Percentiles rank a stretch among this genome's conserved stretches.
Evolutionary conservation across 1,140 invertebrate genomes (phyloP).

Genomic region (Lasioglossum albipes): DNA sequence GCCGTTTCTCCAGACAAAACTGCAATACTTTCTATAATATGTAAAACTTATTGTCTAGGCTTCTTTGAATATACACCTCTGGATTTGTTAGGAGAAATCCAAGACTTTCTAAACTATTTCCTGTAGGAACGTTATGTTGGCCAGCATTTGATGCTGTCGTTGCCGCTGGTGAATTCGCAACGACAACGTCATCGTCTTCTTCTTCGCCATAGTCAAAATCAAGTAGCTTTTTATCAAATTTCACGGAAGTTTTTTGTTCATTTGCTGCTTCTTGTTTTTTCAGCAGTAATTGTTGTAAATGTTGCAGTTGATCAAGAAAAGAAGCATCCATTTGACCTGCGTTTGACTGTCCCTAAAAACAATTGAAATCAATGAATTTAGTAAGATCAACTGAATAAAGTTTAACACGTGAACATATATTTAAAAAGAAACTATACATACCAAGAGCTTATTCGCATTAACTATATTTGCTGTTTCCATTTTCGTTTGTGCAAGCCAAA

Average conservation of each 20-base stretch:
- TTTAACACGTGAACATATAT: conserved; percentile 4
- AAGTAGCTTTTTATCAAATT: conserved; percentile 88
- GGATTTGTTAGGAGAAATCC: conserved; percentile 77
- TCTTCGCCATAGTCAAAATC: conserved; percentile 93
- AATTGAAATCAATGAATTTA: conserved; percentile 15
- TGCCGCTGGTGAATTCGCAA: conserved; percentile 72
- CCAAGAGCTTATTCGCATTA: conserved; percentile 72
- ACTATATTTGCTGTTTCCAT: conserved; percentile 77
- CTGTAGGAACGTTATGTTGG: conserved; percentile 70
- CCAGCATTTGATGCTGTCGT: conserved; percentile 57
- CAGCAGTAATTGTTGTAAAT: conserved; percentile 82
- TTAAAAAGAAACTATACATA: conserved; percentile 39
- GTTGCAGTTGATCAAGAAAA: conserved; percentile 82
- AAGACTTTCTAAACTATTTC: conserved; percentile 75
- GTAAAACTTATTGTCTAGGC: neutral
- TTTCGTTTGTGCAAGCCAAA: conserved; percentile 77
- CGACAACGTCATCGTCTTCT: conserved; percentile 85
- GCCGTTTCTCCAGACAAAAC: too few relatives aligned
- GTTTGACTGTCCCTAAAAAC: conserved; percentile 71
- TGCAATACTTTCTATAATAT: neutral
- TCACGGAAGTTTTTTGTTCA: conserved; percentile 78
- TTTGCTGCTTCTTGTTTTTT: conserved; percentile 79
- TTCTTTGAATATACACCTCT: conserved; percentile 65
- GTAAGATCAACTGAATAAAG: neutral
- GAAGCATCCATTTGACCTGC: conserved; percentile 73